Evolutionary conservation across 1,140 invertebrate genomes (phyloP), one percentile per base, ranked within the genome.

Genomic region (Papilio machaon): DNA sequence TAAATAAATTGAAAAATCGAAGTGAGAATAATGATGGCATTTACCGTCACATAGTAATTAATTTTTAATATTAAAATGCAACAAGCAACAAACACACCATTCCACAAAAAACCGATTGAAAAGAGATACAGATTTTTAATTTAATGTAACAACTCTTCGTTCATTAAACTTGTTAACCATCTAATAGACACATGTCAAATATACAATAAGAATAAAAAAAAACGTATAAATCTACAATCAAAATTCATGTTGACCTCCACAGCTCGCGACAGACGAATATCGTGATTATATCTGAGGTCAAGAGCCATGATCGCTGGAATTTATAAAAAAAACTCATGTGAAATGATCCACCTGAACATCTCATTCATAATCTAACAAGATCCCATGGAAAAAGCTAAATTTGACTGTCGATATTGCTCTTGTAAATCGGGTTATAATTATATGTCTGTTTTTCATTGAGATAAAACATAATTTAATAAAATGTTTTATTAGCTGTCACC

Each of bases 141-240:
- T 49, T 49, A 49, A 11, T 49, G 9, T 49, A 49, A 49, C 47
- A 49, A 49, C 47, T 49, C 47, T 49, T 30, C 2, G 23, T 30
- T 9, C 47, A 49, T 60, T 17, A 19, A 60, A 23, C 13, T 54
- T 54, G 15, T 6, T 17, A 17, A 54, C 5, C 23, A 9, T 60
- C 58, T 23, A 60, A 23, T 19, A 60, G 60, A 64, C 60, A 64
- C 60, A 30, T 64, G 60, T 64, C 23, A 64, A 64, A 64, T 30
- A 64, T 23, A 64, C 23, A 64, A 64, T 64, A 64, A 0, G 23
- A 30, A 64, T 23, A 35, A 70, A 70, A 35, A 70, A 70, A 70
- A 70, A 11, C 13, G 13, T 15, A 5, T 13, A 70, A 70, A 70
- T 9, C 11, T 0, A 70, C 30, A 35, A 70, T 70, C 64, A 70